These are phyloP conservation scores for Ectropis crepuscularia DNA, from an alignment of 2,888 invertebrate genomes.

Conservation along the genomic window DNA sequence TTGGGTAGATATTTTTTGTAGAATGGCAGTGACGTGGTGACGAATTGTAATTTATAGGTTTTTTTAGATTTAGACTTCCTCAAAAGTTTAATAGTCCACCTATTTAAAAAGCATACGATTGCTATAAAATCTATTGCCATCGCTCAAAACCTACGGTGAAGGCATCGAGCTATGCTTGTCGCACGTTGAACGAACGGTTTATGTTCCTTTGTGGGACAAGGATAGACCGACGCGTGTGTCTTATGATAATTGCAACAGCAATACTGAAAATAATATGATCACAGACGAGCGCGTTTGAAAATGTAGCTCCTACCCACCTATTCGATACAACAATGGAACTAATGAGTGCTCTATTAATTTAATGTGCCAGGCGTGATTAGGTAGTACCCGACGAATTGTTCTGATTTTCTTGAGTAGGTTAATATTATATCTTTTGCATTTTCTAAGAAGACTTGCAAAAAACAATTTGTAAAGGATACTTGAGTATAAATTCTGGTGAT, in stretches of 20 bases:
- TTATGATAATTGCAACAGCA: too few species aligned
- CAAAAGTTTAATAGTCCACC: conserved; percentile 6
- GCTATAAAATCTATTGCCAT: too few species aligned
- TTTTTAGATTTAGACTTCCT: not conserved
- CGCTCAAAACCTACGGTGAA: too few species aligned
- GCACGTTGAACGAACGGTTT: too few species aligned
- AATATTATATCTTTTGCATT: conserved; percentile 9
- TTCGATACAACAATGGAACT: conserved; percentile 7
- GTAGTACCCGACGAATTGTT: conserved; percentile 20
- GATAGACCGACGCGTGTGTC: too few species aligned
- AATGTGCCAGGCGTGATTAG: conserved; percentile 24
- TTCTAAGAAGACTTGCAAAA: conserved; percentile 19
- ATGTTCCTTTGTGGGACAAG: too few species aligned
- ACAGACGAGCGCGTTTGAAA: too few species aligned
- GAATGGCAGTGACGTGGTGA: not conserved
- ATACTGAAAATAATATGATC: too few species aligned
- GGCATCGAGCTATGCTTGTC: too few species aligned
- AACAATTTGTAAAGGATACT: conserved; percentile 20
- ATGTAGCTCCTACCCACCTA: not conserved
- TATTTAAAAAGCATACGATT: not conserved
- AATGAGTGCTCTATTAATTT: conserved; percentile 22
- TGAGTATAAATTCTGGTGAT: conserved; percentile 24
- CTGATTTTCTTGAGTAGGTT: conserved; percentile 8
- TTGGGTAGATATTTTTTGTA: not conserved
- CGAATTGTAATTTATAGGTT: conserved; percentile 5